A percentile compares a stretch with the other conserved stretches of the same genome.
Evolutionary conservation across 2,888 invertebrate species (phyloP).

Genomic region (Nomada hirtipes): DNA sequence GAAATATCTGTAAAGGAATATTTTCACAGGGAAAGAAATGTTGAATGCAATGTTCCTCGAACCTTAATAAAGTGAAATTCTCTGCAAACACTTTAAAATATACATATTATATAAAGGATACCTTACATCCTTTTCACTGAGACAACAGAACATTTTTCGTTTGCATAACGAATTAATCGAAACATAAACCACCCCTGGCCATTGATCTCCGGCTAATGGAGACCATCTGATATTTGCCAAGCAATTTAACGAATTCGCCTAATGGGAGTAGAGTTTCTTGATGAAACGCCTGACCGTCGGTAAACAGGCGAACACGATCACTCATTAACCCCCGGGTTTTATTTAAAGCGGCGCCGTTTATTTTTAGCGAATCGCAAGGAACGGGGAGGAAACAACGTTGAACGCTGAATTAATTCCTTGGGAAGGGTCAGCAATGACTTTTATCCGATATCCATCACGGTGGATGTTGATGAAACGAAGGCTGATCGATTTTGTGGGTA

Average conservation of each 20-base stretch:
- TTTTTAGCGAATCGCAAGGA: constrained; percentile 33
- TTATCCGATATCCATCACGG: not conserved
- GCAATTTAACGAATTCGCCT: constrained; percentile 51
- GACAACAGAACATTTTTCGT: not conserved
- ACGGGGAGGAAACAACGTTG: not conserved
- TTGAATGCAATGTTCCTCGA: too few species aligned
- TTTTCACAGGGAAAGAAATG: too few species aligned
- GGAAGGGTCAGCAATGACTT: constrained; percentile 34
- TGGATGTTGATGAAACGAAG: not conserved
- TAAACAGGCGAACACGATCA: constrained; percentile 49
- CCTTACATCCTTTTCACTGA: too few species aligned
- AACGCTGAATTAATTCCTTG: constrained; percentile 22
- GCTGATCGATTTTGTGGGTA: not conserved
- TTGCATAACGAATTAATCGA: constrained; percentile 3
- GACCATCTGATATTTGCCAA: constrained; percentile 41
- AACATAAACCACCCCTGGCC: not conserved
- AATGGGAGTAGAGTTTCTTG: constrained; percentile 39
- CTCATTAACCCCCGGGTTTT: constrained; percentile 39
- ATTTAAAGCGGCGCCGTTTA: constrained; percentile 48
- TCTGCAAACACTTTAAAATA: too few species aligned
- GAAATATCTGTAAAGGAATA: too few species aligned
- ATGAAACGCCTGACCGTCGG: constrained; percentile 41
- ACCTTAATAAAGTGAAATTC: too few species aligned
- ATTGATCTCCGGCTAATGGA: constrained; percentile 34
- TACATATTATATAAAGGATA: too few species aligned